Base-by-base conservation (phyloP, 2,888 invertebrate genomes). In the Scaptomyza tumidula region DNA sequence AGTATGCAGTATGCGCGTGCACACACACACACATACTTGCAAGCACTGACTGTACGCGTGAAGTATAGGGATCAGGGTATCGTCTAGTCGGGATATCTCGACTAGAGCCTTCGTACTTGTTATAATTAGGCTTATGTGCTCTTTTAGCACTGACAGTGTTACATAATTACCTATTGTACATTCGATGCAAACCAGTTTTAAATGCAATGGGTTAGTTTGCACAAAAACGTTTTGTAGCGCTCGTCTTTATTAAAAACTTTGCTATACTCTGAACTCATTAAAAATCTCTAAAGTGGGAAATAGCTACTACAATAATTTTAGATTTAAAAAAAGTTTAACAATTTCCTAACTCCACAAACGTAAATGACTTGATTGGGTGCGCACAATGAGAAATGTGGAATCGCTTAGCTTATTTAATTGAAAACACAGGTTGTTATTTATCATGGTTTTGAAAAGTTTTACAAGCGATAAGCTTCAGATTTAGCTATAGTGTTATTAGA, bases 381-480 rank as follows among this genome's bases (percentile, higher is more conserved):
- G 37, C 37, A 33, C 31, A 54, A 19, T 33, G 33, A 44, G 33
- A 14, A 9, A 44, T 33, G 11, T 29, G 53, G 10, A 43, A 48
- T 27, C 13, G 39, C 53, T 53, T 53, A 45, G 31, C 33, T 69
- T 56, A 37, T 53, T 46, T 27, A 55, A 60, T 55, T 56, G 56
- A 59, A 52, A 58, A 60, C 27, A 37, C 24, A 24, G 35, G n/a
- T 37, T 2, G 24, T 27, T 35, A 24, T 35, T 27, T 11, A 39
- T 9, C 29, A 39, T 35, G 29, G 29, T 45, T 33, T 54, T 50
- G 35, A 33, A 39, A 45, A 13, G 35, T 52, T 50, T 27, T 44
- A 44, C 14, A 46, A 46, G 57, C 49, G 45, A 64, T 64, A 59
- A 65, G 71, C 52, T 71, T 55, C 46, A 24, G 19, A 50, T 58